Conservation (phyloP, 2,888 invertebrate species). For the Acleris holmiana region DNA sequence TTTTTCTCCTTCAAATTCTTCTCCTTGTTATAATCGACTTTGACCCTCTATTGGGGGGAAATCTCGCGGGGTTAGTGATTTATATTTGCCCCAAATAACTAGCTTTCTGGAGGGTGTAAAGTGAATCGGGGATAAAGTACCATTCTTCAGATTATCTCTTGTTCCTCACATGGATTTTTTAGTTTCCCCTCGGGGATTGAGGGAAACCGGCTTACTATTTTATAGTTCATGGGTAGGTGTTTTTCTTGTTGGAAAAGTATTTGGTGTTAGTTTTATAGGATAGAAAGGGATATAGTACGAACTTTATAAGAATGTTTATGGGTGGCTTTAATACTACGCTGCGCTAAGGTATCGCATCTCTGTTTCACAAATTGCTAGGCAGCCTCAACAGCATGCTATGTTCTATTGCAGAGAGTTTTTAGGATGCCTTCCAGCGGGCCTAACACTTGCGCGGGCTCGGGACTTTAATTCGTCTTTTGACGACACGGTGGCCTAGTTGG, state of each 20-base stretch:
- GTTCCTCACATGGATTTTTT: slow-evolving; percentile 36
- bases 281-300: too few species aligned
- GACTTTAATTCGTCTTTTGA: too few species aligned
- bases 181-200: slow-evolving; percentile 18
- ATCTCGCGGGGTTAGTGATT: slow-evolving; percentile 28
- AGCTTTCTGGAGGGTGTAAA: slow-evolving; percentile 34
- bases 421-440: too few species aligned
- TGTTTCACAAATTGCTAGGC: too few species aligned
- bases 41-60: slow-evolving; percentile 16
- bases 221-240: neutral
- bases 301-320: too few species aligned
- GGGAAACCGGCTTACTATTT: neutral
- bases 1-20: slow-evolving; percentile 31
- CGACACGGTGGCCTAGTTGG: too few species aligned
- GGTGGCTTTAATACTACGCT: too few species aligned
- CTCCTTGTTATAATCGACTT: slow-evolving; percentile 35
- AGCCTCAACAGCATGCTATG: too few species aligned
- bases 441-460: too few species aligned
- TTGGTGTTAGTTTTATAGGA: neutral
- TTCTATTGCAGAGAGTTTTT: too few species aligned
- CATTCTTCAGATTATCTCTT: slow-evolving; percentile 32
- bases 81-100: slow-evolving; percentile 35
- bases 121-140: slow-evolving; percentile 37
- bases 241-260: neutral
- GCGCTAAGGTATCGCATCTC: too few species aligned